phyloP scores from a whole-genome alignment of 2,113 vertebrate genomes.

The Galbula dea region DNA sequence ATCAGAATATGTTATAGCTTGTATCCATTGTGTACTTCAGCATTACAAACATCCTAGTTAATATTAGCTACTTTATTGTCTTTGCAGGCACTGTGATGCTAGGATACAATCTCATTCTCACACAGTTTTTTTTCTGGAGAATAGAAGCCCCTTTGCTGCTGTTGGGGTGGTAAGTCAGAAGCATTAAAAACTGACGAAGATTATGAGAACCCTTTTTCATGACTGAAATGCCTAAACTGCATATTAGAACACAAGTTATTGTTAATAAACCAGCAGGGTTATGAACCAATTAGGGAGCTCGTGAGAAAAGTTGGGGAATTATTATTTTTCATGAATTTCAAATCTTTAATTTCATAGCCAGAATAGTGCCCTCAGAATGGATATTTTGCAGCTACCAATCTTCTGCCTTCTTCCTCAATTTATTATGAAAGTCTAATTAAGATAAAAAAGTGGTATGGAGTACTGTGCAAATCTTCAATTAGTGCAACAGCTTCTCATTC shows the following conservation, averaged over 20 bases:
- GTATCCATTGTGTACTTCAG: neutral
- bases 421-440: constrained; percentile 14
- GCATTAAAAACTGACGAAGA: neutral
- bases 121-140: neutral
- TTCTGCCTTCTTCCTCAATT: neutral
- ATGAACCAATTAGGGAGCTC: neutral
- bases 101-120: neutral
- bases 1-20: neutral
- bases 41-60: neutral
- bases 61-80: neutral
- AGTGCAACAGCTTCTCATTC: neutral
- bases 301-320: neutral
- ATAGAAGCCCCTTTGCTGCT: neutral
- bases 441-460: neutral
- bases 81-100: neutral
- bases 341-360: neutral
- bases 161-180: neutral
- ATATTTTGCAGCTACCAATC: neutral
- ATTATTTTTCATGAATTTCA: neutral
- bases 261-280: neutral
- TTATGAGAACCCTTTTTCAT: neutral
- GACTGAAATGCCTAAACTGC: neutral
- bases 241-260: neutral
- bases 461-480: neutral
- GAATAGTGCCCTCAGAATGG: neutral